These are phyloP conservation scores for Aromia moschata DNA, from an alignment of 2,888 invertebrate species.

Conservation along the genomic window DNA sequence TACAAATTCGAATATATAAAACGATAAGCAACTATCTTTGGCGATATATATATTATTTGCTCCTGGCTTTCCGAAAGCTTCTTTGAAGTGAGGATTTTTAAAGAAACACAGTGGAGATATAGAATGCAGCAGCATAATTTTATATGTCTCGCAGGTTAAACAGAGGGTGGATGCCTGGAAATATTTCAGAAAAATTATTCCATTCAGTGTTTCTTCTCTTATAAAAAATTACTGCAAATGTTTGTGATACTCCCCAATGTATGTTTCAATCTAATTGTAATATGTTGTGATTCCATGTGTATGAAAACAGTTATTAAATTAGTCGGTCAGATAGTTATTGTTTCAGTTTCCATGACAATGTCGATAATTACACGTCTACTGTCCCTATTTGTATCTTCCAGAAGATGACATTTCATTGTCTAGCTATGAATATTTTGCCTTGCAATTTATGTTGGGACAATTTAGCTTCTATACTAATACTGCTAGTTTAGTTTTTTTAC, in stretches of 20 bases:
- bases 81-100: too few species aligned
- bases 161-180: neutral
- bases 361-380: slow-evolving; percentile 4
- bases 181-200: neutral
- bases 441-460: slow-evolving; percentile 45
- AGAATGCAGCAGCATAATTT: too few species aligned
- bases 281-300: neutral
- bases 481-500: slow-evolving; percentile 40
- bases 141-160: too few species aligned
- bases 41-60: too few species aligned
- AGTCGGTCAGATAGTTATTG: slow-evolving; percentile 4
- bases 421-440: slow-evolving; percentile 48
- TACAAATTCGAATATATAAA: too few species aligned
- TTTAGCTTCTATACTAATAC: slow-evolving; percentile 46
- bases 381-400: slow-evolving; percentile 25
- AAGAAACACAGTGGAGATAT: too few species aligned
- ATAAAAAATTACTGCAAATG: neutral
- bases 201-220: neutral
- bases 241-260: neutral
- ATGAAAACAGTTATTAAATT: slow-evolving; percentile 5
- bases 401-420: slow-evolving; percentile 13
- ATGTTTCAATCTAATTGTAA: neutral
- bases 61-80: too few species aligned
- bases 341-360: slow-evolving; percentile 11
- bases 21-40: too few species aligned